phyloP scores from a whole-genome alignment of 2,113 vertebrate genomes.

The Acanthisitta chloris region DNA sequence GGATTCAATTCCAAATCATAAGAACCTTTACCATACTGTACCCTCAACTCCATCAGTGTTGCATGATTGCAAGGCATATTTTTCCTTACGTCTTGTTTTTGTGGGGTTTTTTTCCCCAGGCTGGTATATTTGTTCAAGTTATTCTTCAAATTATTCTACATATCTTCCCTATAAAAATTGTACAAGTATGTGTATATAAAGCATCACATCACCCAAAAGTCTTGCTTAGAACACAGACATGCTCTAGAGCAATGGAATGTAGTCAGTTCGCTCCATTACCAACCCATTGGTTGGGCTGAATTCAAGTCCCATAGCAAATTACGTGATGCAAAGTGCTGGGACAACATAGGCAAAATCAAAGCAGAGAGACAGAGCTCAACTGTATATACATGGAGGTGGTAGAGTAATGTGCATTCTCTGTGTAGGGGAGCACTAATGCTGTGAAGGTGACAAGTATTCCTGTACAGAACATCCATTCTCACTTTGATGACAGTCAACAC shows the following conservation, averaged over 20 bases:
- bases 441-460: not conserved
- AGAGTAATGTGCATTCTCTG: not conserved
- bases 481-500: not conserved
- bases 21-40: not conserved
- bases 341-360: not conserved
- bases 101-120: not conserved
- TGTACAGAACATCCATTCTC: not conserved
- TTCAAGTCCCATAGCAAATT: not conserved
- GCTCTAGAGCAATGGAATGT: not conserved
- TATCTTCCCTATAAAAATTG: not conserved
- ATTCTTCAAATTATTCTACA: not conserved
- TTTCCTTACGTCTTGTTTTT: not conserved
- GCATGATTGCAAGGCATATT: not conserved
- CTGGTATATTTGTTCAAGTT: not conserved
- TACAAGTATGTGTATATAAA: not conserved
- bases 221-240: not conserved
- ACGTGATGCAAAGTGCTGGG: not conserved
- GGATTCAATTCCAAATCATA: not conserved
- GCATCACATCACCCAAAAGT: not conserved
- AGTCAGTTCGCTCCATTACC: not conserved
- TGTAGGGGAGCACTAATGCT: not conserved
- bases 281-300: not conserved
- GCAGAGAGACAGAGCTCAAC: not conserved
- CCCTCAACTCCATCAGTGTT: not conserved
- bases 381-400: not conserved